These are phyloP conservation scores for roundworm (Caenorhabditis elegans) DNA, from an alignment of 1,140 invertebrate genomes.

Conservation along the genomic window WBcel235 BX284602.5:6688001-6688500, in stretches of 20 bases:
- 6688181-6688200: background rate
- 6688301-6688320: background rate
- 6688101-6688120: background rate
- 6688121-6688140: background rate
- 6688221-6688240: background rate
- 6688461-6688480: background rate
- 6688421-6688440: background rate
- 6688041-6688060: slow-evolving; percentile 1
- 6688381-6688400: background rate
- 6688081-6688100: slow-evolving; percentile 3
- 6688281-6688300: background rate
- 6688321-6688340: background rate
- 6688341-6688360: slow-evolving; percentile 14
- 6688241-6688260: background rate
- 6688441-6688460: background rate
- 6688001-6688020: slow-evolving; percentile 5
- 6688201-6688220: background rate
- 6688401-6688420: too few species aligned
- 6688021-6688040: background rate
- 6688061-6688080: background rate
- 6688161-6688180: background rate
- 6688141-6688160: background rate
- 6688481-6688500: background rate
- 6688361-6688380: background rate
- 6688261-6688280: background rate